Base-by-base conservation (phyloP, 2,888 invertebrate species). In the Dusona sp. region DNA sequence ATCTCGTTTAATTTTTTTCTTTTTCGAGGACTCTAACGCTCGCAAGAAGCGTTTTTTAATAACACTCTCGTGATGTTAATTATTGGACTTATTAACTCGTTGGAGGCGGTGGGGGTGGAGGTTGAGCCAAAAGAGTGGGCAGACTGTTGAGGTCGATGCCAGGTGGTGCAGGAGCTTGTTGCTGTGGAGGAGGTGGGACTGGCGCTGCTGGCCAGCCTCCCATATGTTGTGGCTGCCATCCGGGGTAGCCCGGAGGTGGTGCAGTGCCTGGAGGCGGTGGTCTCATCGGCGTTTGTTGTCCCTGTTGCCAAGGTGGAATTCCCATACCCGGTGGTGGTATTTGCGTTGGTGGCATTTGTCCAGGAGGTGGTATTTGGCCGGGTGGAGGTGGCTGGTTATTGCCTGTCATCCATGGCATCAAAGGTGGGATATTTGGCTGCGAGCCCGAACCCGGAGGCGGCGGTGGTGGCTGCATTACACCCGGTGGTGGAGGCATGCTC, bases 51-150 rank as follows among this genome's bases (percentile, higher is more conserved):
- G 48, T 45, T 33, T 48, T 25, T 25, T 68, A 36, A n/a, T 9
- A 64, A n/a, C 42, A 13, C n/a, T 72, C 54, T 19, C n/a, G 33
- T 57, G 81, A 36, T 45, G 73, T 16, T 67, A 48, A 29, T 29
- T 70, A 54, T 19, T 22, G 54, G 67, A 77, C 64, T 75, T 45
- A 93, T 91, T 94, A 94, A 92, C 94, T 94, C 36, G 94, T 93
- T 6, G 94, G 94, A 1, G 96, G 96, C 0, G 97, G 97, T 3
- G 97, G 97, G 19, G 97, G 97, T 7, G 97, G 97, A 3, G 97
- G 97, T 42, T 97, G 96, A 70, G 96, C 95, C 70, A 96, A 91
- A 73, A 97, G 91, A 70, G 94, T 95, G 2, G 95, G 96, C 65
- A 95, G 93, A 54, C 95, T 94, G 74, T 95, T 95, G 80, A 95